phyloP scores from a whole-genome alignment of 1,140 invertebrate genomes.

The Scaptodrosophila lebanonensis region DNA sequence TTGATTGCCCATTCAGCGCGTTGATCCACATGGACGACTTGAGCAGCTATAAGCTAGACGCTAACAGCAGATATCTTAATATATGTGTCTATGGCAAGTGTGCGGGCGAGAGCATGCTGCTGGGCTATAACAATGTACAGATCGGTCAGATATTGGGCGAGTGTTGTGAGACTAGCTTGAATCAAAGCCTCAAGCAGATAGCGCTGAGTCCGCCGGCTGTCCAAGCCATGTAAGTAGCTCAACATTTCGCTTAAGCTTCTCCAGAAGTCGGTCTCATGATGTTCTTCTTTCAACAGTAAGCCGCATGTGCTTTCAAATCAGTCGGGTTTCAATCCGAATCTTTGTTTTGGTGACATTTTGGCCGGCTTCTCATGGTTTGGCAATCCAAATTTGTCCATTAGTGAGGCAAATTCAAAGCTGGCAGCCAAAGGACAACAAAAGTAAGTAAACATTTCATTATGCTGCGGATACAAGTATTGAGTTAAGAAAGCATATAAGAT shows the following conservation, averaged over 20 bases:
- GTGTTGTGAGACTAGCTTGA: conserved; percentile 87
- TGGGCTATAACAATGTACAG: conserved; percentile 89
- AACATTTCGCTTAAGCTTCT: too few species aligned
- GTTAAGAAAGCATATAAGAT: too few species aligned
- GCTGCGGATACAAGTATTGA: too few species aligned
- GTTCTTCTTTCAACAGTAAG: conserved; percentile 78
- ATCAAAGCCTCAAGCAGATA: conserved; percentile 87
- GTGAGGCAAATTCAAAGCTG: conserved; percentile 17
- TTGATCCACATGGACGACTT: conserved; percentile 84
- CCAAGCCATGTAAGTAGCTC: conserved; percentile 79
- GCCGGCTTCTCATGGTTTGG: conserved; percentile 87
- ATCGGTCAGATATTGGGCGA: conserved; percentile 86
- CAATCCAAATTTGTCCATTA: conserved; percentile 50
- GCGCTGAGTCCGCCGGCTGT: conserved; percentile 82
- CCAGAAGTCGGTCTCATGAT: conserved; percentile 1
- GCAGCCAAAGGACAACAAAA: conserved; percentile 8
- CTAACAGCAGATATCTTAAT: conserved; percentile 86
- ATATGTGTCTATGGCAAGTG: conserved; percentile 86
- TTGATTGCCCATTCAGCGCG: conserved; percentile 79
- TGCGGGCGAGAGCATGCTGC: conserved; percentile 81
- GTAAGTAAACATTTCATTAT: too few species aligned
- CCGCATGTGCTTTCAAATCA: conserved; percentile 80
- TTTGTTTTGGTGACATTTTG: conserved; percentile 93
- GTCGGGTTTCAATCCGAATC: conserved; percentile 91
- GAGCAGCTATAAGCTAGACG: conserved; percentile 84